phyloP scores from a whole-genome alignment of 2,888 invertebrate species.

The Oscheius myriophilus region DNA sequence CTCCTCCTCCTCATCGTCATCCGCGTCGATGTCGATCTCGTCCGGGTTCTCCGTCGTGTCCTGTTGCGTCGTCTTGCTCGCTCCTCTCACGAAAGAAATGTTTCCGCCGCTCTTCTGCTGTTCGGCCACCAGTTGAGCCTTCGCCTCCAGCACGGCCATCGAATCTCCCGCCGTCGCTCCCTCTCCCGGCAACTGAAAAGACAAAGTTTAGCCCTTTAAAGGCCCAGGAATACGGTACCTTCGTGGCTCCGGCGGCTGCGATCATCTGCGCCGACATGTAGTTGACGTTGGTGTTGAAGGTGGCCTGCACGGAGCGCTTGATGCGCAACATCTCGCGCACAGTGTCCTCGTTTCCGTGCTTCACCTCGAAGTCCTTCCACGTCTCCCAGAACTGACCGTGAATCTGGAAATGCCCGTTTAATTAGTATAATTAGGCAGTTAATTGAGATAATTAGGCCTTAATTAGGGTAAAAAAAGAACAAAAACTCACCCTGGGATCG shows the following conservation, averaged over 20 bases:
- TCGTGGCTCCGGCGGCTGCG: conserved; percentile 75
- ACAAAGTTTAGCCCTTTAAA: neutral
- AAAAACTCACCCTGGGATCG: conserved; percentile 85
- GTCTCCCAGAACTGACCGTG: conserved; percentile 95
- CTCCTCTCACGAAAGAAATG: conserved; percentile 79
- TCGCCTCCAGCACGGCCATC: conserved; percentile 22
- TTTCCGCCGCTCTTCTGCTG: conserved; percentile 43
- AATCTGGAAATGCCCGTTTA: conserved; percentile 72
- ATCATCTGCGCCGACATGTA: conserved; percentile 99
- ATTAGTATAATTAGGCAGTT: neutral
- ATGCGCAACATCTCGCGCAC: conserved; percentile 80
- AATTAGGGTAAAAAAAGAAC: neutral
- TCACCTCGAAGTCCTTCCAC: conserved; percentile 99
- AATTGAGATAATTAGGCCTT: no score
- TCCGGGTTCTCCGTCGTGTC: conserved; percentile 71
- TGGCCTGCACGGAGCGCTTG: conserved; percentile 83
- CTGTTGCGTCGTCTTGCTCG: conserved; percentile 63
- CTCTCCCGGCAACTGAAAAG: conserved; percentile 20
- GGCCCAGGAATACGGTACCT: neutral
- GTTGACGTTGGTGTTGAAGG: conserved; percentile 96
- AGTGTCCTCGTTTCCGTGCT: conserved; percentile 98
- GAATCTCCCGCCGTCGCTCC: conserved; percentile 23
- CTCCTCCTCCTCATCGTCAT: conserved; percentile 66
- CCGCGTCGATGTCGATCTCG: conserved; percentile 72
- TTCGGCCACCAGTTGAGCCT: conserved; percentile 21